Evolutionary conservation across 1,140 invertebrate genomes (phyloP), one percentile per base, ranked within the genome.

Genomic region (Pteromalus puparum): DNA sequence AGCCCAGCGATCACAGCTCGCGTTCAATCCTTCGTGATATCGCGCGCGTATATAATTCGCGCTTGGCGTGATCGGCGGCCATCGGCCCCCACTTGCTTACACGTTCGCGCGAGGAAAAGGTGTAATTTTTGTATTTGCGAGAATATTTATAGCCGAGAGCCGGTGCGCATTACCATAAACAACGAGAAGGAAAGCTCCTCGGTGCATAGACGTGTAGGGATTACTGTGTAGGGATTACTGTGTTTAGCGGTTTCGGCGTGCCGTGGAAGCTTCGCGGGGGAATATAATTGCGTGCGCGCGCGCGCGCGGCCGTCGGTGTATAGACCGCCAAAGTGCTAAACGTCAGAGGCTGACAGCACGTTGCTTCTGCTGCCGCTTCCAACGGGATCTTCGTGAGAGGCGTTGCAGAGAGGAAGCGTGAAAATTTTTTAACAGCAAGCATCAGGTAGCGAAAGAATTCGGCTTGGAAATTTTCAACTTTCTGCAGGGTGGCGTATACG

Each of bases 81-180:
- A 90, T 90, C 87, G 88, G 26, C 42, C 75, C 30, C 12, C 67
- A 24, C 72, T 24, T 53, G 7, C 10, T 46, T 26, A 26, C 30
- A 34, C 30, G 30, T 34, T 38, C 3, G 67, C 38, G 26, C 74
- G 15, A 15, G 38, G 48, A 26, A 72, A 73, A 82, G 28, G 65
- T 88, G 90, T 88, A 91, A 92, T 93, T 92, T 92, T 90, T 91
- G 88, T 89, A 91, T 91, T 92, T 90, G 89, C 86, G 73, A 81
- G 88, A 90, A 90, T 92, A 93, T 93, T 92, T 92, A 92, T 92
- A 89, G 88, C 89, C 82, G 87, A 84, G 82, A 83, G 87, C 81
- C 82, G 53, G 53, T 61, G 53, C 53, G 88, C 88, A 92, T 92
- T 92, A 92, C 90, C 91, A 92, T 92, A 91, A 93, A 93, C 91